Conservation (phyloP, 2,888 invertebrate genomes). For the Sylvicola cinctus region DNA sequence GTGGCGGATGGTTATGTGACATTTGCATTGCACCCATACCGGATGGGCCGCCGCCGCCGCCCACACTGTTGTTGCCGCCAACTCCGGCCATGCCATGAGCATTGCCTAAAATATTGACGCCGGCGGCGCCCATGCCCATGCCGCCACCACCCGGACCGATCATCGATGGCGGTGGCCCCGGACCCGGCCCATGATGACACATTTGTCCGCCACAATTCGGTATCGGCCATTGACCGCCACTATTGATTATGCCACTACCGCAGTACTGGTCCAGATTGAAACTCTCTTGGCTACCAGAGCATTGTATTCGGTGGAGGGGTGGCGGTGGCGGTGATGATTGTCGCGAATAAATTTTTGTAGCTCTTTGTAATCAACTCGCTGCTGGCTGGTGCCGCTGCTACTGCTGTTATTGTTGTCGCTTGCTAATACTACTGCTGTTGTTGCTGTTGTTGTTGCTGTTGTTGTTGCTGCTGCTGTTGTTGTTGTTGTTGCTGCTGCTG, state of each 20-base stretch:
- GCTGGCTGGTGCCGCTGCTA: background rate
- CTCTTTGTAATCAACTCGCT: slow-evolving; percentile 1
- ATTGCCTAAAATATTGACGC: slow-evolving; percentile 1
- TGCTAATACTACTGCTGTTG: no score
- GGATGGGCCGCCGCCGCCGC: slow-evolving; percentile 8
- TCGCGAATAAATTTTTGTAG: slow-evolving; percentile 25
- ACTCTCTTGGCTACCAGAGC: slow-evolving; percentile 30
- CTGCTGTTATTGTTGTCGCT: background rate
- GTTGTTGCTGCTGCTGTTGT: no score
- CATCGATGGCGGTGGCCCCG: slow-evolving; percentile 11
- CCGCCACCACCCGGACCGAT: slow-evolving; percentile 12
- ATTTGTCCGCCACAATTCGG: slow-evolving; percentile 17
- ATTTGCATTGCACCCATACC: slow-evolving; percentile 1
- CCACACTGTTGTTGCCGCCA: slow-evolving; percentile 15
- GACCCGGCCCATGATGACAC: slow-evolving; percentile 17
- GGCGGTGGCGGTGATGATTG: slow-evolving; percentile 27
- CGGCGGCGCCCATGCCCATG: slow-evolving; percentile 16
- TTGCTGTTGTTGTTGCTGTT: no score
- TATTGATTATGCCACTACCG: slow-evolving; percentile 15
- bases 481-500: no score
- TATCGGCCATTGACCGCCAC: slow-evolving; percentile 18
- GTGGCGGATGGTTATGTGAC: slow-evolving; percentile 11
- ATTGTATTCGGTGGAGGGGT: slow-evolving; percentile 22
- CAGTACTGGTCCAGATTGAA: slow-evolving; percentile 28
- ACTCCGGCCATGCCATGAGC: slow-evolving; percentile 6